Percentiles rank a stretch among this genome's conserved stretches.
Evolutionary conservation across 1,140 invertebrate species (phyloP).

Genomic region (Phthorimaea operculella): DNA sequence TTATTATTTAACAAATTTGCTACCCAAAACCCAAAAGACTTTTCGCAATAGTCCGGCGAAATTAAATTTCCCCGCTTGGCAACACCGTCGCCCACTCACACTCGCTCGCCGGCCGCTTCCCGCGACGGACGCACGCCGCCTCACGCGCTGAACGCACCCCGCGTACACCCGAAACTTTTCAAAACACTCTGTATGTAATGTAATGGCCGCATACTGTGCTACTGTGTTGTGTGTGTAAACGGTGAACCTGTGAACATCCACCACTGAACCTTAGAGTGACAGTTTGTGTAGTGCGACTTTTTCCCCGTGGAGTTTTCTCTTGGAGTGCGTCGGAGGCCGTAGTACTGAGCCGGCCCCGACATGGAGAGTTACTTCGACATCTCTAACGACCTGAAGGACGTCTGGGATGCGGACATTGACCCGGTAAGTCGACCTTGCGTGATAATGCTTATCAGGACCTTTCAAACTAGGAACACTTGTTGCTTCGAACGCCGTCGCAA

Average conservation of each 20-base stretch:
- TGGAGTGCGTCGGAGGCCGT: conserved; percentile 48
- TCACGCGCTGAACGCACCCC: conserved; percentile 38
- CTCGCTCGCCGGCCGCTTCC: conserved; percentile 40
- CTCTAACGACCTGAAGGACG: conserved; percentile 76
- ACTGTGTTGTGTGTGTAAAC: conserved; percentile 43
- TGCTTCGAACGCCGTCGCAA: too few species aligned
- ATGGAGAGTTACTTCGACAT: conserved; percentile 79
- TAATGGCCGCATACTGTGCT: conserved; percentile 60
- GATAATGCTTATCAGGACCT: conserved; percentile 33
- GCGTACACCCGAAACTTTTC: conserved; percentile 56
- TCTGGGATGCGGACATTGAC: conserved; percentile 82
- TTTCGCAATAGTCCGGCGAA: too few species aligned
- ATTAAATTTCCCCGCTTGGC: too few species aligned
- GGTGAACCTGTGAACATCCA: conserved; percentile 26
- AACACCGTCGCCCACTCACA: too few species aligned
- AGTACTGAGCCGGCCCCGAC: conserved; percentile 42
- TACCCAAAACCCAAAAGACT: too few species aligned
- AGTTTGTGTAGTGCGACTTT: conserved; percentile 48
- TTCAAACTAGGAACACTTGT: too few species aligned
- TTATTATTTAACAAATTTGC: too few species aligned
- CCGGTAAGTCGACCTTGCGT: conserved; percentile 72
- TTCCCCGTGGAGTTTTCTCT: conserved; percentile 34
- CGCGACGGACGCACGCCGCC: conserved; percentile 32
- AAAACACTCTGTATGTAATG: conserved; percentile 43
- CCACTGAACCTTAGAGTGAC: conserved; percentile 46